Evolutionary conservation across 2,888 invertebrate species (phyloP).

Genomic region (Dicycla oo): DNA sequence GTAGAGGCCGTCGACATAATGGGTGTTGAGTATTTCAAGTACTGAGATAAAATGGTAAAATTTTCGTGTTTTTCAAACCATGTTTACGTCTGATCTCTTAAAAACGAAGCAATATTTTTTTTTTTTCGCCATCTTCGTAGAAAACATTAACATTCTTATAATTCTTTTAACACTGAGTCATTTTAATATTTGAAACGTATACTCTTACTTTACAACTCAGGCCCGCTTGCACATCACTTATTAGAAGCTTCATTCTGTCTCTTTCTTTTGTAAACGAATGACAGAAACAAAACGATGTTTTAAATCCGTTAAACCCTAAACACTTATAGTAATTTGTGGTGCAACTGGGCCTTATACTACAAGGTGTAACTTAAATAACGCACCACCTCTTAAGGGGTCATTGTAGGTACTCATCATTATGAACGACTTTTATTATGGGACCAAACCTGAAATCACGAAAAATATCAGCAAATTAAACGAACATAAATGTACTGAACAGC

Average conservation of each 20-base stretch:
- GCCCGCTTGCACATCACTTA: no score
- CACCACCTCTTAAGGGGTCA: no score
- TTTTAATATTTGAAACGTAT: not conserved
- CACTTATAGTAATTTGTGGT: not conserved
- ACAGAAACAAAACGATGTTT: not conserved
- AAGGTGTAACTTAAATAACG: no score
- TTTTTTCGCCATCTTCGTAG: not conserved
- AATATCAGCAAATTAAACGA: no score
- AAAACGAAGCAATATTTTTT: not conserved
- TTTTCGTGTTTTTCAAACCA: conserved; percentile 19
- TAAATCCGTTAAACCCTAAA: not conserved
- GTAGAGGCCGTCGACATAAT: conserved; percentile 32
- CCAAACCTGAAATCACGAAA: no score
- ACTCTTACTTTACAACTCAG: no score
- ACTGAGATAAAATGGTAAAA: conserved; percentile 5
- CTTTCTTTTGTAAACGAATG: no score
- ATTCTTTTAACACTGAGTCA: not conserved
- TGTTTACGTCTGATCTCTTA: not conserved
- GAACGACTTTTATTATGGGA: no score
- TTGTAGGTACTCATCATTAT: no score
- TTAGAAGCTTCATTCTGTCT: no score
- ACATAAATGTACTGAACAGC: no score
- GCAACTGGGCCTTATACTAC: not conserved
- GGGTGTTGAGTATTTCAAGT: conserved; percentile 15
- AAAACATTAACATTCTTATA: no score